A percentile compares a stretch with the other conserved stretches of the same genome.
Conservation (phyloP, 2,888 invertebrate genomes). For the Melieria crassipennis region DNA sequence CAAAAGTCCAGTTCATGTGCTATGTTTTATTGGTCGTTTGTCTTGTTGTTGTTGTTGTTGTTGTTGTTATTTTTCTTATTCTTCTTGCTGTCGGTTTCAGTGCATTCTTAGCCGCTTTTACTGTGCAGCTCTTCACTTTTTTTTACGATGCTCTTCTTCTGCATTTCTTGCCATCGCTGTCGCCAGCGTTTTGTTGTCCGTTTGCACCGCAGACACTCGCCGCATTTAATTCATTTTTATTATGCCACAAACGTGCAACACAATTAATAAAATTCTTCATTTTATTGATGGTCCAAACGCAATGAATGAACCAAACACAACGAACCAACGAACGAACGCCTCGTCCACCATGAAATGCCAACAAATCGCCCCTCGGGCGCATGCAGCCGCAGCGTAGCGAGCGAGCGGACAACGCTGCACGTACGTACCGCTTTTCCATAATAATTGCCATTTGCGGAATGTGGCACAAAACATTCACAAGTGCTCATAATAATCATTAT, state of each 20-base stretch:
- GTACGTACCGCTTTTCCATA: conserved; percentile 24
- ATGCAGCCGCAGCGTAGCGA: neutral
- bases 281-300: conserved; percentile 37
- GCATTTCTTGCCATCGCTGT: neutral
- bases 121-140: neutral
- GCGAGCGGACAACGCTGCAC: neutral
- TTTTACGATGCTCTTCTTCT: neutral
- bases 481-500: conserved; percentile 25
- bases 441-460: conserved; percentile 37
- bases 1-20: no score
- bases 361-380: neutral
- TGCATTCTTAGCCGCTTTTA: neutral
- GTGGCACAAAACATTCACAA: conserved; percentile 24
- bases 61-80: no score
- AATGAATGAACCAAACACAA: conserved; percentile 7
- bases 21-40: no score
- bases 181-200: neutral
- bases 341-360: no score
- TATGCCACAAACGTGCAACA: conserved; percentile 36
- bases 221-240: conserved; percentile 34
- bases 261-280: conserved; percentile 37
- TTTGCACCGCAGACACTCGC: conserved; percentile 1
- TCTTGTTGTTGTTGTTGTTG: no score
- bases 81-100: conserved; percentile 11
- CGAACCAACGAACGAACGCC: neutral